Evolutionary conservation across 2,888 invertebrate species (phyloP).

Genomic region (Eupithecia abbreviata): DNA sequence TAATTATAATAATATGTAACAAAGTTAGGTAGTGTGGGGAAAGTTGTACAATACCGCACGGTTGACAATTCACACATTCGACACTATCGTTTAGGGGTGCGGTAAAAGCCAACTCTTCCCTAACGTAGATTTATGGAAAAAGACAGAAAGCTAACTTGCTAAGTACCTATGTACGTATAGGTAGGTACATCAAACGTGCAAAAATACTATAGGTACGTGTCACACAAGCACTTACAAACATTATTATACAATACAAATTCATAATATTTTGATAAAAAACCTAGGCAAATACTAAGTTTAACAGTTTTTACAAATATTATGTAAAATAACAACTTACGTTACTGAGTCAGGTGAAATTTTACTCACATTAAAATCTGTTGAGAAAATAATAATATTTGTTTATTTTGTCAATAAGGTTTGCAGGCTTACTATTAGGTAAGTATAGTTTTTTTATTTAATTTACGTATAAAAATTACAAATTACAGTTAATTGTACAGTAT

Average conservation of each 20-base stretch:
- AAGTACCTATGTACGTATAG: background rate
- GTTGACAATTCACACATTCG: too few relatives aligned
- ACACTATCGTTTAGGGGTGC: too few relatives aligned
- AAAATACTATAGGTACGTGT: slow-evolving; percentile 6
- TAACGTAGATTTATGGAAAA: background rate
- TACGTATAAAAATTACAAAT: slow-evolving; percentile 44
- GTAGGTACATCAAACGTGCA: slow-evolving; percentile 6
- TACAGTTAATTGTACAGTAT: slow-evolving; percentile 40
- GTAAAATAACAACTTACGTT: background rate
- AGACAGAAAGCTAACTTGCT: background rate
- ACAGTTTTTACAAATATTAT: background rate
- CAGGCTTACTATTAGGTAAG: background rate
- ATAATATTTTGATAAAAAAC: background rate
- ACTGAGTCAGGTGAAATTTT: background rate
- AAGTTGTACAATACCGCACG: too few relatives aligned
- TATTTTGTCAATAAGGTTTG: background rate
- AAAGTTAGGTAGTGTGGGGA: background rate
- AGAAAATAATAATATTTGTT: background rate
- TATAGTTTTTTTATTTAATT: background rate
- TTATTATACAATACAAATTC: background rate
- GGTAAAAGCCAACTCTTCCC: background rate
- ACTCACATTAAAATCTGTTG: background rate
- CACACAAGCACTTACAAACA: slow-evolving; percentile 5
- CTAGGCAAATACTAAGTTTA: background rate
- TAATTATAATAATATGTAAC: background rate